These are phyloP conservation scores for Chloroclysta siterata DNA, from an alignment of 2,888 invertebrate genomes.

Conservation along the genomic window DNA sequence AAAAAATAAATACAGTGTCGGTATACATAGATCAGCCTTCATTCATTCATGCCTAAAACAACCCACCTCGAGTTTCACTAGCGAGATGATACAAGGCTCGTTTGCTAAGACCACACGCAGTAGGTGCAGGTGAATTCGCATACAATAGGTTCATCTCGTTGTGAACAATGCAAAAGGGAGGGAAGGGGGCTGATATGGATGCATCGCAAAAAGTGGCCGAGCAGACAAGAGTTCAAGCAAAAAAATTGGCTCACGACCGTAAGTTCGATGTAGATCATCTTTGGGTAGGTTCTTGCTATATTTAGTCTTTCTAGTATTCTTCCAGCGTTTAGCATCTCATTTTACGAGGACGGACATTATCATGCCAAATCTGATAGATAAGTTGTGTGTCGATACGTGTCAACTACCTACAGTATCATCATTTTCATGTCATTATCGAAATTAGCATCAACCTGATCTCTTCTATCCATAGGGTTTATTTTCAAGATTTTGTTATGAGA, in stretches of 20 bases:
- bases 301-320: neutral
- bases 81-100: slow-evolving; percentile 16
- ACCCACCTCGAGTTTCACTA: slow-evolving; percentile 5
- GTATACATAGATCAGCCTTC: neutral
- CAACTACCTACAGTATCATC: too few relatives aligned
- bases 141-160: slow-evolving; percentile 45
- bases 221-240: slow-evolving; percentile 19
- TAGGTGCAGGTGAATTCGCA: slow-evolving; percentile 42
- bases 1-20: neutral
- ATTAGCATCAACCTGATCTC: too few relatives aligned
- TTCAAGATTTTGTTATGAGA: neutral
- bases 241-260: neutral
- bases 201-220: slow-evolving; percentile 24
- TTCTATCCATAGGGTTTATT: neutral
- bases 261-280: neutral
- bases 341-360: too few relatives aligned
- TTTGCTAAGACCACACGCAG: slow-evolving; percentile 46
- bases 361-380: too few relatives aligned
- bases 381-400: too few relatives aligned
- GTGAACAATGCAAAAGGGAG: slow-evolving; percentile 37
- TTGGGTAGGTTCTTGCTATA: neutral
- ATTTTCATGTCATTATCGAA: too few relatives aligned
- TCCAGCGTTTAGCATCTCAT: too few relatives aligned
- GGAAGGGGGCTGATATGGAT: slow-evolving; percentile 33
- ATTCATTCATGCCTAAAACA: slow-evolving; percentile 9